Evolutionary conservation across 1,140 invertebrate species (phyloP).

Genomic region (Eubasilissa regina): DNA sequence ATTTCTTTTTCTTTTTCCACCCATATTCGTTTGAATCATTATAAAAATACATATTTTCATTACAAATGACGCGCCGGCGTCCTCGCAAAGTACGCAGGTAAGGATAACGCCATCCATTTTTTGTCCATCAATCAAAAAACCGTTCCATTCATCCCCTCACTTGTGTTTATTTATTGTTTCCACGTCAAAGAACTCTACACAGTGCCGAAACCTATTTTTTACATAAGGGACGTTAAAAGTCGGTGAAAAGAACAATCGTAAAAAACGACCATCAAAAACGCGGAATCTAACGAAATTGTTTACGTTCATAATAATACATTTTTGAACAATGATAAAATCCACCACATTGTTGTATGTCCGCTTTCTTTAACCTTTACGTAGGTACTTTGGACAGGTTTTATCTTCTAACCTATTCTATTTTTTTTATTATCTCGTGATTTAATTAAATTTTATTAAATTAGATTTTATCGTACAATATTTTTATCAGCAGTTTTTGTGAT

Average conservation of each 20-base stretch:
- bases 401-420: too few species aligned
- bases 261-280: constrained; percentile 25
- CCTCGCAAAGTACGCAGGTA: not conserved
- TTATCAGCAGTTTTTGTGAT: too few species aligned
- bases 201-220: constrained; percentile 25
- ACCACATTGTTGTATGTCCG: too few species aligned
- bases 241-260: constrained; percentile 23
- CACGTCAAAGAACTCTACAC: constrained; percentile 23
- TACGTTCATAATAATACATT: not conserved
- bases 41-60: not conserved
- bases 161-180: constrained; percentile 30
- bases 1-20: not conserved
- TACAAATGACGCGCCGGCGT: not conserved
- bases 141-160: not conserved
- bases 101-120: constrained; percentile 12
- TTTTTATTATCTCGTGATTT: too few species aligned
- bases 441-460: too few species aligned
- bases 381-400: too few species aligned
- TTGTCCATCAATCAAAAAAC: constrained; percentile 21
- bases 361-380: too few species aligned
- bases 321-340: too few species aligned
- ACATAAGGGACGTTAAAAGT: constrained; percentile 32
- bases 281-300: constrained; percentile 4
- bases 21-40: not conserved
- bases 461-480: too few species aligned